These are phyloP conservation scores for Stictonetta naevosa DNA, from an alignment of 2,113 vertebrate genomes.

Conservation along the genomic window DNA sequence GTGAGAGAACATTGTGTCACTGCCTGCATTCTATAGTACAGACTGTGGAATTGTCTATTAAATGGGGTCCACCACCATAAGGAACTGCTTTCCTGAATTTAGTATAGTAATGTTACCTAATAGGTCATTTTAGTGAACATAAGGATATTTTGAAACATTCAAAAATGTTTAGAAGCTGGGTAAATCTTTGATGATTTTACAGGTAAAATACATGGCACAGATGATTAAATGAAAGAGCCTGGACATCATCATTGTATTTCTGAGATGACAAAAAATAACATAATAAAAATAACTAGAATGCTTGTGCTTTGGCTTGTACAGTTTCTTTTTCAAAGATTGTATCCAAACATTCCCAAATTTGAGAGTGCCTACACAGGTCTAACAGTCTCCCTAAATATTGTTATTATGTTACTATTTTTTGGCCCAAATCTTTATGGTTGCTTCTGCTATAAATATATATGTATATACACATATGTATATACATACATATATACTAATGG, in stretches of 20 bases:
- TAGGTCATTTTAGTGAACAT: background rate
- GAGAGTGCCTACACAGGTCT: background rate
- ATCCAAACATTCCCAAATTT: background rate
- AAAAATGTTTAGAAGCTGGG: background rate
- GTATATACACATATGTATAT: too few relatives aligned
- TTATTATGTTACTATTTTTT: background rate
- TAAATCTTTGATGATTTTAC: background rate
- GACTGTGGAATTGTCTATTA: background rate
- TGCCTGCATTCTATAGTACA: background rate
- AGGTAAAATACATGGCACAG: background rate
- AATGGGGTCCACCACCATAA: background rate
- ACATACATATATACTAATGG: background rate
- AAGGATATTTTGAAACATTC: background rate
- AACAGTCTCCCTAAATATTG: background rate
- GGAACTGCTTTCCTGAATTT: background rate
- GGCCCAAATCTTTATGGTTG: background rate
- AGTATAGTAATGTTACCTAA: background rate
- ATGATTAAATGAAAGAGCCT: background rate
- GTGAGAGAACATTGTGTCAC: background rate
- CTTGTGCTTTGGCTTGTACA: background rate
- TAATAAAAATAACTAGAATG: background rate
- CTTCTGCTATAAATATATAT: background rate
- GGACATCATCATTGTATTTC: background rate
- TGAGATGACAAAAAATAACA: background rate
- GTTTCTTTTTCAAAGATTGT: background rate